Evolutionary conservation across 2,113 vertebrate genomes (phyloP), one percentile per base, ranked within the genome.

Genomic region (Hippocampus zosterae): DNA sequence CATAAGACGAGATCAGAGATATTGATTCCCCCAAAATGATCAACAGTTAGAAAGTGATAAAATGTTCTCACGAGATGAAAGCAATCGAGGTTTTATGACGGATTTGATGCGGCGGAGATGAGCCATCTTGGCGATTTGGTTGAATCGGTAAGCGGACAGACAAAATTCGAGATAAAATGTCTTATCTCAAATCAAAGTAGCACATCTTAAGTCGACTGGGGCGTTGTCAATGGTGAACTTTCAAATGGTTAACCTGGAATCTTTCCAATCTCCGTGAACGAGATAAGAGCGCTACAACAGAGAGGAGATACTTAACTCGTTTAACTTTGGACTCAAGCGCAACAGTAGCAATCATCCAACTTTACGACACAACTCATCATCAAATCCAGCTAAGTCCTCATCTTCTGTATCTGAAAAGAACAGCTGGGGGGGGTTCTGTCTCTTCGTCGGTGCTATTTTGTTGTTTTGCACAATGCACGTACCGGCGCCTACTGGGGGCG

Each of bases 191-290:
- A 68, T 11, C 15, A 48, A 65, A 69, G 53, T 29, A 55, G 44
- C 53, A 57, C 37, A 68, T 19, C 66, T 63, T 63, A 25, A 77
- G 41, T 74, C 2, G 33, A 57, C 12, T 37, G 63, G 9, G 21
- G 8, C 52, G 21, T 76, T 78, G 68, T 27, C 18, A 69, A 67
- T n/a, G 76, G 69, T 71, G 69, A 71, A 66, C 53, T 65, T 69
- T 68, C 27, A 56, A 64, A 70, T 27, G n/a, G 21, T 12, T 3
- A 11, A 60, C 53, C 65, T 61, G 18, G 12, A 73, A 21, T 48
- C 11, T 70, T 64, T 81, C 67, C 59, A 42, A 73, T 19, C 46
- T 27, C 50, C 8, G 25, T 33, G 23, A 40, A 60, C 46, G 0
- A 6, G 57, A 78, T 70, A 61, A 46, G 40, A 15, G 68, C 46